These are phyloP conservation scores for Leucophenga montana DNA, from an alignment of 2,888 invertebrate species.

Conservation along the genomic window DNA sequence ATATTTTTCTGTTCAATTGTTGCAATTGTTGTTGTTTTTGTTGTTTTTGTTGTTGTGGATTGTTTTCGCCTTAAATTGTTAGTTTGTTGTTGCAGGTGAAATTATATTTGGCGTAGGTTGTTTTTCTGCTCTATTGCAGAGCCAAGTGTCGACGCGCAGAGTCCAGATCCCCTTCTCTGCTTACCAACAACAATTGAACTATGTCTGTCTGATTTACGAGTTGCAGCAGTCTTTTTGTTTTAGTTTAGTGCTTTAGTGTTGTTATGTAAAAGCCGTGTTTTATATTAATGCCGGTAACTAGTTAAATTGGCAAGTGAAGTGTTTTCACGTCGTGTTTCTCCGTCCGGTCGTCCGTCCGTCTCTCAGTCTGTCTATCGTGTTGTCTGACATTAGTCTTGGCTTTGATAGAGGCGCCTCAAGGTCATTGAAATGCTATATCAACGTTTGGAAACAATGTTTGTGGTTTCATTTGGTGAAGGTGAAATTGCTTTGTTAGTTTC, in stretches of 20 bases:
- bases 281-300: constrained; percentile 16
- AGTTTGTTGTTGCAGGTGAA: constrained; percentile 51
- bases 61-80: constrained; percentile 41
- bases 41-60: constrained; percentile 22
- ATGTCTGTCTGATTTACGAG: constrained; percentile 30
- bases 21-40: constrained; percentile 2
- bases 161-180: not conserved
- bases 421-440: constrained; percentile 55
- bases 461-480: constrained; percentile 30
- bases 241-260: constrained; percentile 14
- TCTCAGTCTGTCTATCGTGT: too few species aligned
- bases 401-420: constrained; percentile 50
- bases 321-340: constrained; percentile 7
- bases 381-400: not conserved
- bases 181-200: constrained; percentile 30
- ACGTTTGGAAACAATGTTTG: not conserved
- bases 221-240: not conserved
- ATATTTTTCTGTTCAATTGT: not conserved
- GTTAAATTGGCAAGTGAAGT: constrained; percentile 37
- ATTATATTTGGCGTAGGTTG: constrained; percentile 51
- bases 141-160: not conserved
- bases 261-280: constrained; percentile 50
- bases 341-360: not conserved
- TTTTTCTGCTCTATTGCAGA: not conserved
- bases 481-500: constrained; percentile 37